These are phyloP conservation scores for Acrossocheilus fasciatus DNA, from an alignment of 2,797 vertebrate species.

Conservation along the genomic window DNA sequence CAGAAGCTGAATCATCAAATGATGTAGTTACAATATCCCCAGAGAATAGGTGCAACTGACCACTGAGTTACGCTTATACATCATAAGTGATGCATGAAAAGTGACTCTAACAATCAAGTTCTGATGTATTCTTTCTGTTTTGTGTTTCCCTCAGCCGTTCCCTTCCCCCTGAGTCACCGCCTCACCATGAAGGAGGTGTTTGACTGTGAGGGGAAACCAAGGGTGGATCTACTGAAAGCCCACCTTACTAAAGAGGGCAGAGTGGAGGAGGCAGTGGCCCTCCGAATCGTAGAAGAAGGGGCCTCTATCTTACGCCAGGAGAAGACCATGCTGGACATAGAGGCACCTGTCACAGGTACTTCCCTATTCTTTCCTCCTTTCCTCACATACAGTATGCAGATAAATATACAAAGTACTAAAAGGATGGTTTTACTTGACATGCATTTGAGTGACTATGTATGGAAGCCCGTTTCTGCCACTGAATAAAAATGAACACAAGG, in stretches of 20 bases:
- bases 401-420: neutral
- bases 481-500: neutral
- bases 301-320: conserved; percentile 83
- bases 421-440: neutral
- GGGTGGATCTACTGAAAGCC: conserved; percentile 84
- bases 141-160: conserved; percentile 75
- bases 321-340: conserved; percentile 86
- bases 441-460: neutral
- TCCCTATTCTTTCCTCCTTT: neutral
- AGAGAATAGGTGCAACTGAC: neutral
- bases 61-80: neutral
- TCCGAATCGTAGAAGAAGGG: conserved; percentile 80
- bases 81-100: neutral
- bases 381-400: neutral
- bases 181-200: conserved; percentile 86
- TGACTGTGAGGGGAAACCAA: conserved; percentile 83
- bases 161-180: conserved; percentile 85
- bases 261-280: conserved; percentile 82
- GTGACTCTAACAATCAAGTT: neutral
- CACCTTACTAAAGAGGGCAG: conserved; percentile 86
- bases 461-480: neutral
- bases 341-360: conserved; percentile 84
- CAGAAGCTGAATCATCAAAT: neutral
- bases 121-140: conserved; percentile 44
- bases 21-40: neutral